These are phyloP conservation scores for Formica aserva DNA, from an alignment of 2,888 invertebrate species.

Conservation along the genomic window DNA sequence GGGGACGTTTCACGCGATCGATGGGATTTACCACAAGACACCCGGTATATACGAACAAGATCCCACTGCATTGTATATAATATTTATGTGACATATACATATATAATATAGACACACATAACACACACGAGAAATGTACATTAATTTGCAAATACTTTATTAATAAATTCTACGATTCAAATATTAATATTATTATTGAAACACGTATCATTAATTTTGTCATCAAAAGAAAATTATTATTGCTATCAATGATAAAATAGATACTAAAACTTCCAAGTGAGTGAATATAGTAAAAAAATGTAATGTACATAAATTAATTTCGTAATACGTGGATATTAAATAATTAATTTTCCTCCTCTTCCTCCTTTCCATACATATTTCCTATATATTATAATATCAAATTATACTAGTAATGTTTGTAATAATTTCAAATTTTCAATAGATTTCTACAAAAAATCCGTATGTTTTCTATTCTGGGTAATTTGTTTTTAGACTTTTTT, in stretches of 20 bases:
- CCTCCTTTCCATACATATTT: too few species aligned
- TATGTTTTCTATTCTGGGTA: background rate
- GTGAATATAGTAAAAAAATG: background rate
- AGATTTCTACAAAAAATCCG: background rate
- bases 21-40: background rate
- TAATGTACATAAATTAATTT: too few species aligned
- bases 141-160: background rate
- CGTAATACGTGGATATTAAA: too few species aligned
- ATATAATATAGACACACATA: background rate
- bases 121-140: background rate
- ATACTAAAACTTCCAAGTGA: background rate
- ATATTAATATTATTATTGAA: slow-evolving; percentile 5
- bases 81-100: background rate
- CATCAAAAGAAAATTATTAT: background rate
- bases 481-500: background rate
- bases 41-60: background rate
- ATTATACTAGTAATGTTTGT: too few species aligned
- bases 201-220: background rate
- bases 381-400: too few species aligned
- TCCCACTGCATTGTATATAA: background rate
- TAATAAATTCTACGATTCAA: background rate
- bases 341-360: too few species aligned
- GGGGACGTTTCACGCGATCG: background rate
- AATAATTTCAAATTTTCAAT: background rate
- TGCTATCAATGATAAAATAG: background rate